Percentiles rank a stretch among this genome's conserved stretches.
phyloP scores from a whole-genome alignment of 2,888 invertebrate species.

The Archips xylosteana region DNA sequence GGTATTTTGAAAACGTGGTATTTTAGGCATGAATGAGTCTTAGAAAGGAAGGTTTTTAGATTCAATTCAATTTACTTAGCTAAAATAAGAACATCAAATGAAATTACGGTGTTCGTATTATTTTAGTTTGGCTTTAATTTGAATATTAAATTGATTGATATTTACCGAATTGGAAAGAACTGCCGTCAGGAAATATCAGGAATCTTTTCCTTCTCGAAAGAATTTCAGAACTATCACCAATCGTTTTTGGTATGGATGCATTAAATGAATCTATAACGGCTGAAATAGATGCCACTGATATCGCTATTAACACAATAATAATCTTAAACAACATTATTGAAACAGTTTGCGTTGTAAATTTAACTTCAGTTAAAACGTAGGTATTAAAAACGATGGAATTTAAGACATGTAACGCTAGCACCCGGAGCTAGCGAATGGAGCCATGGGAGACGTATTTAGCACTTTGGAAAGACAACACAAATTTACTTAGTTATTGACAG shows the following conservation, averaged over 20 bases:
- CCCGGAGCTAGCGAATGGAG: not conserved
- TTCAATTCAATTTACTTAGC: too few relatives aligned
- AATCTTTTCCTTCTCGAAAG: constrained; percentile 84
- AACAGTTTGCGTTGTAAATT: not conserved
- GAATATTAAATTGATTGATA: not conserved
- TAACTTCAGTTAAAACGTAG: not conserved
- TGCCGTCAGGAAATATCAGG: constrained; percentile 86
- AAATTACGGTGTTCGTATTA: too few relatives aligned
- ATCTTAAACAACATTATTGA: not conserved
- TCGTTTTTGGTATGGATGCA: not conserved
- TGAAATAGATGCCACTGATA: constrained; percentile 4
- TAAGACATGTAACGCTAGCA: not conserved
- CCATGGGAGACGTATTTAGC: constrained; percentile 44
- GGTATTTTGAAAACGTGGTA: too few relatives aligned
- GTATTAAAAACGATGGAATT: not conserved
- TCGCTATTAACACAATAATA: not conserved
- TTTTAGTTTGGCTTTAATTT: too few relatives aligned
- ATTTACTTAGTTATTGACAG: constrained; percentile 57
- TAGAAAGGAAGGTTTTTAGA: too few relatives aligned
- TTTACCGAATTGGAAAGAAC: constrained; percentile 86
- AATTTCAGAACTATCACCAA: constrained; percentile 45
- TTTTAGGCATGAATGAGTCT: too few relatives aligned
- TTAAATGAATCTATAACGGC: constrained; percentile 26
- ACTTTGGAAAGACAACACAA: constrained; percentile 51
- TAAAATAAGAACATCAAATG: too few relatives aligned